Conservation (phyloP, 2,888 invertebrate species). For the Temnothorax ravouxi region DNA sequence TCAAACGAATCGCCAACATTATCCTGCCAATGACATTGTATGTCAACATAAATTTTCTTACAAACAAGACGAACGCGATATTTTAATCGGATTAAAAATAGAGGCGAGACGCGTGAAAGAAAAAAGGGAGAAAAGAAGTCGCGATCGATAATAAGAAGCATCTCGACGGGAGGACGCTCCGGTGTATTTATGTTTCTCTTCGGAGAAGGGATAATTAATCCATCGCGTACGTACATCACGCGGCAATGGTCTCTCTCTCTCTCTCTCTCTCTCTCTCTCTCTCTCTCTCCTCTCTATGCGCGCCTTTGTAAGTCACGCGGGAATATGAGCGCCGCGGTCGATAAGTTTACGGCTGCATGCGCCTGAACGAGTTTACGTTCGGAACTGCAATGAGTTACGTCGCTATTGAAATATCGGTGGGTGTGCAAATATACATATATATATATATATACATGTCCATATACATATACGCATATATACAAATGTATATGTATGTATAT, state of each 20-base stretch:
- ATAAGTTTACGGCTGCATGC: constrained; percentile 65
- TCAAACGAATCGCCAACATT: not conserved
- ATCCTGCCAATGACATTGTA: not conserved
- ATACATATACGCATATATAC: too few species aligned
- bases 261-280: too few species aligned
- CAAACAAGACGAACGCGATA: constrained; percentile 14
- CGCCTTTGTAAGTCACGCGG: constrained; percentile 48
- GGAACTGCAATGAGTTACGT: constrained; percentile 49
- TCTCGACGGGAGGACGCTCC: constrained; percentile 42
- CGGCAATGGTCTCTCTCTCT: constrained; percentile 12
- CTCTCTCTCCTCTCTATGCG: constrained; percentile 8
- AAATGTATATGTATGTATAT: too few species aligned
- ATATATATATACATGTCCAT: too few species aligned
- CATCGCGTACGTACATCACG: constrained; percentile 48
- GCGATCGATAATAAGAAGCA: constrained; percentile 47
- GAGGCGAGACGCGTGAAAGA: constrained; percentile 25
- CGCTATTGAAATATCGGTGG: constrained; percentile 49
- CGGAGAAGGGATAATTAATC: constrained; percentile 54
- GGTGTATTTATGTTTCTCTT: constrained; percentile 40
- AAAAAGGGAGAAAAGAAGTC: constrained; percentile 40
- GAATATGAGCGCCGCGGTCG: constrained; percentile 62
- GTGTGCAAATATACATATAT: constrained; percentile 1
- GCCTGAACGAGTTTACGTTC: constrained; percentile 62
- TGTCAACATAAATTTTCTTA: not conserved
- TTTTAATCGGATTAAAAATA: constrained; percentile 48